Percentiles rank a stretch among this genome's conserved stretches.
Conservation (phyloP, 2,113 vertebrate species). For the Chitala chitala region DNA sequence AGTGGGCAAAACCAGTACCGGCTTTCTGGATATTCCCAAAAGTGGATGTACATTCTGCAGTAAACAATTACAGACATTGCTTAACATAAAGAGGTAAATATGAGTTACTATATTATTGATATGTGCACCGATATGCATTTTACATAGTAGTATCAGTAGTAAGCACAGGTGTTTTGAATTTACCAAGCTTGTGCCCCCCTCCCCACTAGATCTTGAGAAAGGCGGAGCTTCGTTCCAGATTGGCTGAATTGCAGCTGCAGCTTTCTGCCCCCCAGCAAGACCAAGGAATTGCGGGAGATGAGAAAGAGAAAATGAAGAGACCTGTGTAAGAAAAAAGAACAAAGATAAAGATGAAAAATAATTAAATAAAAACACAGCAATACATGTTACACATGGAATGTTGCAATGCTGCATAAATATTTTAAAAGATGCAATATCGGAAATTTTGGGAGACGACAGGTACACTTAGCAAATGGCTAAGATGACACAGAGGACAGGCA, state of each 20-base stretch:
- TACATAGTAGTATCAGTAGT: constrained; percentile 34
- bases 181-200: constrained; percentile 48
- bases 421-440: no score
- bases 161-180: constrained; percentile 45
- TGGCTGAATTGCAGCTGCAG: constrained; percentile 72
- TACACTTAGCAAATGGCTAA: no score
- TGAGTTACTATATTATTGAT: background rate
- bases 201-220: constrained; percentile 66
- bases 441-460: no score
- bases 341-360: constrained; percentile 13
- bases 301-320: constrained; percentile 72
- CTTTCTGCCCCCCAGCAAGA: constrained; percentile 67
- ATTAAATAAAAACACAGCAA: background rate
- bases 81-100: background rate
- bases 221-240: constrained; percentile 71
- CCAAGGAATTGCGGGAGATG: constrained; percentile 60
- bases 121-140: background rate
- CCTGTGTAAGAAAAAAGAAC: constrained; percentile 67
- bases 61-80: no score
- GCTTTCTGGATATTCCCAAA: no score
- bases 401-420: background rate
- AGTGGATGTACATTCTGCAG: no score
- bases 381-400: background rate
- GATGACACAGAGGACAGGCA: background rate
- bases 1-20: no score